Percentiles rank a stretch among this genome's conserved stretches.
These are phyloP conservation scores for Lottia gigantea DNA, from an alignment of 2,888 invertebrate genomes.

Conservation along the genomic window DNA sequence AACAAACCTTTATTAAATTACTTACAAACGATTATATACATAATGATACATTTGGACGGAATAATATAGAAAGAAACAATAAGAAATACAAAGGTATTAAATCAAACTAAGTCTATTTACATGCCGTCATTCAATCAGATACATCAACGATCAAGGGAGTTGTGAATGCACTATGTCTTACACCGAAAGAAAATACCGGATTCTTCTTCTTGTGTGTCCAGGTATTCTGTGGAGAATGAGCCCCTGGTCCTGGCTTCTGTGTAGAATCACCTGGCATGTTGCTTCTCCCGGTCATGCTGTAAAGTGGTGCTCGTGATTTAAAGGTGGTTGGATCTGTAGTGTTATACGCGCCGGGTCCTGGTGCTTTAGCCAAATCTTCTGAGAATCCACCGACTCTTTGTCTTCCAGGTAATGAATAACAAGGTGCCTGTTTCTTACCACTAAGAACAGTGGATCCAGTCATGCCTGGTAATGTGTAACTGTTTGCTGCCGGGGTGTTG, in stretches of 20 bases:
- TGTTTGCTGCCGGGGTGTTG: constrained; percentile 65
- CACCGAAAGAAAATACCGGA: constrained; percentile 54
- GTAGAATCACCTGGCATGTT: constrained; percentile 82
- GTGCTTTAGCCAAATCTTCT: constrained; percentile 63
- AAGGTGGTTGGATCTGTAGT: constrained; percentile 75
- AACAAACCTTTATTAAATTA: too few species aligned
- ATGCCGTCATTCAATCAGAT: constrained; percentile 18
- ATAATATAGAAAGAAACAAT: too few species aligned
- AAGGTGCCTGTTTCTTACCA: constrained; percentile 74
- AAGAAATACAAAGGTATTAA: too few species aligned
- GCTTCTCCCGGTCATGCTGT: constrained; percentile 86
- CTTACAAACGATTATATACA: too few species aligned
- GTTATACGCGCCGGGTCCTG: constrained; percentile 84
- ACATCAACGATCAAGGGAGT: constrained; percentile 42
- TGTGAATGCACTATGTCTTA: constrained; percentile 64
- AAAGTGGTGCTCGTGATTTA: constrained; percentile 78
- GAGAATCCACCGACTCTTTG: constrained; percentile 73
- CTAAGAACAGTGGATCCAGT: constrained; percentile 63
- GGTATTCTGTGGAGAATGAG: constrained; percentile 91
- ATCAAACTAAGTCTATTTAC: too few species aligned
- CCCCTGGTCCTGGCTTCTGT: constrained; percentile 90
- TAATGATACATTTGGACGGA: too few species aligned
- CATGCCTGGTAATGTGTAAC: constrained; percentile 62
- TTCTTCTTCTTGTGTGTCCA: constrained; percentile 46
- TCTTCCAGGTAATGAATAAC: constrained; percentile 88